Evolutionary conservation across 2,113 vertebrate species (phyloP), one percentile per base, ranked within the genome.

Genomic region (Theropithecus gelada): DNA sequence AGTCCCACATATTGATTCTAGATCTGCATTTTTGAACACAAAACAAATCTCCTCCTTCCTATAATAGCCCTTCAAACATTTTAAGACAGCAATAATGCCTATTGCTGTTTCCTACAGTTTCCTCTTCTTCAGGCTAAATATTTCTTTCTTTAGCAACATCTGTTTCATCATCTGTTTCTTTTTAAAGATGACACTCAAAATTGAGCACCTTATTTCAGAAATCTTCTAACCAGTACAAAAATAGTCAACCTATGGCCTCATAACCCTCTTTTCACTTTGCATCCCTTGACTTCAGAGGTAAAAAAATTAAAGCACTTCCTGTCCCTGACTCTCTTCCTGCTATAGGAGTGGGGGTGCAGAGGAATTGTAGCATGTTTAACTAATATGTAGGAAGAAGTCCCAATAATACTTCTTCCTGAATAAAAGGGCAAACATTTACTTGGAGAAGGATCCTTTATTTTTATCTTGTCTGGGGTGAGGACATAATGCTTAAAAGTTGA

Each of bases 81-180:
- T 93, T 35, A 89, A 88, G 50, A 81, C 30, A 55, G 27, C 52
- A 20, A 55, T 20, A 55, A 55, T 55, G 48, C 8, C 18, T 55
- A 8, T 73, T 92, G 11, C 64, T 90, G 22, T 89, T 96, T 95
- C 55, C 38, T 90, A 32, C 13, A 64, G 48, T 43, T 89, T 93
- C 57, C 55, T 97, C 80, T 94, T 88, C 66, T 90, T 92, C 17
- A 87, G 55, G 57, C n/a, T 64, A 86, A 94, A 57, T 95, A 18
- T 86, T 76, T 86, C 23, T 70, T 13, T 80, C 43, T 73, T 87
- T 12, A 35, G 43, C 40, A 88, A 70, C 20, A 95, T 32, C 76
- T 95, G 43, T 79, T 70, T n/a, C 48, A 35, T 90, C 81, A 76
- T 84, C 50, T 97, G 45, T 78, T 93, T 83, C 59, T 83, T 86